These are phyloP conservation scores for Philopotamus ludificatus DNA, from an alignment of 1,140 invertebrate species.

Conservation along the genomic window DNA sequence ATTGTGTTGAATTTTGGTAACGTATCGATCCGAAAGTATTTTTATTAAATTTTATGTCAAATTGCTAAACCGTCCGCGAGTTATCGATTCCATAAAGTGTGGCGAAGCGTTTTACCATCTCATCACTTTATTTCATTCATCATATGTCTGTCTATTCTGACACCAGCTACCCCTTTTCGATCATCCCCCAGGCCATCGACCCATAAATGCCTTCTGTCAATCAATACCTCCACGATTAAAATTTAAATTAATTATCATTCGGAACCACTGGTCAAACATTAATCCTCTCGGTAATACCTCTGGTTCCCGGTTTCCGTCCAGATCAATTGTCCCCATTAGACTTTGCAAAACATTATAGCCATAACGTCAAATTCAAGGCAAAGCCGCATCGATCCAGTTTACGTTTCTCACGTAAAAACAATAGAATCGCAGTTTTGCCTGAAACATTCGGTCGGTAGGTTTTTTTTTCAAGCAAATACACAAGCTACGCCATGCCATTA, in stretches of 20 bases:
- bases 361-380: no score
- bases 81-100: not conserved
- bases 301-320: no score
- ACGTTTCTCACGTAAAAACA: not conserved
- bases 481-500: not conserved
- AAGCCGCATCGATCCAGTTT: no score
- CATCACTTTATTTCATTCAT: constrained; percentile 32
- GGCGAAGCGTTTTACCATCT: constrained; percentile 21
- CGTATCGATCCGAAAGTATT: no score
- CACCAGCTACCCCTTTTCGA: not conserved
- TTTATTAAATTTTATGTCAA: constrained; percentile 20
- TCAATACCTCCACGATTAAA: not conserved
- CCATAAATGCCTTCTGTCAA: not conserved
- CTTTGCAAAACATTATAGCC: no score
- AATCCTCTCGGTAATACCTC: no score
- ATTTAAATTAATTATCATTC: no score
- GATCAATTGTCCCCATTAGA: no score
- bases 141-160: not conserved
- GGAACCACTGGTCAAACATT: no score
- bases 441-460: not conserved
- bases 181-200: not conserved
- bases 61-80: constrained; percentile 19
- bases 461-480: not conserved
- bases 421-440: constrained; percentile 7
- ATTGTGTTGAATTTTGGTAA: no score